Percentiles rank a stretch among this genome's conserved stretches.
These are phyloP conservation scores for Hylaeus volcanicus DNA, from an alignment of 1,140 invertebrate species.

Conservation along the genomic window DNA sequence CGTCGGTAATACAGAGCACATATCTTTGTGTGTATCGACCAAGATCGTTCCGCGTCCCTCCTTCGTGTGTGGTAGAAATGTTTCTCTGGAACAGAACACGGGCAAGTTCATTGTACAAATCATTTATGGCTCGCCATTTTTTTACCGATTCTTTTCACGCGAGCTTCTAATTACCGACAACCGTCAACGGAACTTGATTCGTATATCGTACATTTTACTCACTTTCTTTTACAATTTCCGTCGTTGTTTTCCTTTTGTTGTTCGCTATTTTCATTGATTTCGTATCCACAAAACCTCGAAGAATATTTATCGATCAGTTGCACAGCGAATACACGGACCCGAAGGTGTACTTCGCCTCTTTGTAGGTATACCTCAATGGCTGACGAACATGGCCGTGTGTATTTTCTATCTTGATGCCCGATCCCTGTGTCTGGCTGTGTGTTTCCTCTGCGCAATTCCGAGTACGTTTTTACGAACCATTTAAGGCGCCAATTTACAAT, in stretches of 20 bases:
- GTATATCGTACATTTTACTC: neutral
- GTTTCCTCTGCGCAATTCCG: too few relatives aligned
- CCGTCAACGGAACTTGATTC: neutral
- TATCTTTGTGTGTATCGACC: conserved; percentile 50
- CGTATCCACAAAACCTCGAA: neutral
- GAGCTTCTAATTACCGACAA: conserved; percentile 21
- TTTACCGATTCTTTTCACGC: conserved; percentile 32
- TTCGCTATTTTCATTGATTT: too few relatives aligned
- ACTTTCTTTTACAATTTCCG: too few relatives aligned
- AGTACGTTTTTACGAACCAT: neutral
- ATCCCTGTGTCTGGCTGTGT: neutral
- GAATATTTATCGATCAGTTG: neutral
- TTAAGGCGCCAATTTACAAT: conserved; percentile 29
- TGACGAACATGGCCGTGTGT: conserved; percentile 42
- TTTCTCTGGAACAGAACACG: conserved; percentile 31
- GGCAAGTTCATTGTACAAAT: conserved; percentile 31
- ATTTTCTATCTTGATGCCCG: conserved; percentile 35
- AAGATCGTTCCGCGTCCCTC: conserved; percentile 51
- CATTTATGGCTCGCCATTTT: conserved; percentile 13
- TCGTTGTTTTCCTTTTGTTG: neutral
- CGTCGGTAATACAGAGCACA: conserved; percentile 62
- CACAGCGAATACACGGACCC: neutral
- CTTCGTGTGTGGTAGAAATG: conserved; percentile 46
- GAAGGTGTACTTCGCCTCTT: neutral
- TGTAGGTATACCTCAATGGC: conserved; percentile 20